These are phyloP conservation scores for Tupaia chinensis DNA, from an alignment of 2,113 vertebrate genomes.

Conservation along the genomic window DNA sequence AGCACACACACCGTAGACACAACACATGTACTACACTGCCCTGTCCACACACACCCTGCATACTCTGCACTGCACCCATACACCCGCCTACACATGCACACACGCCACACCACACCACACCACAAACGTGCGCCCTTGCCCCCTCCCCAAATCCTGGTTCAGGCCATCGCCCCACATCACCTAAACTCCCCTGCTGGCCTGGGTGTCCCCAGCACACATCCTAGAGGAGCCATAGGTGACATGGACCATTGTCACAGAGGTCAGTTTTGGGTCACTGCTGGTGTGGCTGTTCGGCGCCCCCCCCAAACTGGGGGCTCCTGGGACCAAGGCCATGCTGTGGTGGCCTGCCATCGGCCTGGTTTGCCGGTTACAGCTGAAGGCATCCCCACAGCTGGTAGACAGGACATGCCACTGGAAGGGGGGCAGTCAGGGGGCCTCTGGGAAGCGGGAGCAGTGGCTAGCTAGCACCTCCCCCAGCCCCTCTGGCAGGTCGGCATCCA, in stretches of 20 bases:
- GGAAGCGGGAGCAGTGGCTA: neutral
- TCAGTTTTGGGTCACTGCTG: rapidly evolving
- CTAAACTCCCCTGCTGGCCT: neutral
- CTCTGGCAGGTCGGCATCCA: neutral
- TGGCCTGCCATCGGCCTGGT: rapidly evolving
- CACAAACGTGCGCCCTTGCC: no score
- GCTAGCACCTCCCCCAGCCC: neutral
- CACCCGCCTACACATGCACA: neutral
- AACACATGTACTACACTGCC: neutral
- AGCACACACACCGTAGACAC: neutral
- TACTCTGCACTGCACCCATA: neutral
- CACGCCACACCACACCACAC: no score
- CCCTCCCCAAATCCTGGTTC: no score
- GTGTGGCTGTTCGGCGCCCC: rapidly evolving
- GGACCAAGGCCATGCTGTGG: rapidly evolving
- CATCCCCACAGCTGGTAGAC: rapidly evolving
- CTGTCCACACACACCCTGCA: neutral
- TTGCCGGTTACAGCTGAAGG: neutral
- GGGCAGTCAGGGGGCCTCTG: neutral
- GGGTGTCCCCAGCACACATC: no score
- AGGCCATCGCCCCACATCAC: neutral
- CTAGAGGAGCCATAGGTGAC: rapidly evolving
- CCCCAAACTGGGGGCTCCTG: rapidly evolving
- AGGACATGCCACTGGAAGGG: rapidly evolving
- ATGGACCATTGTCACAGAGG: neutral